These are phyloP conservation scores for Stomorhina lunata DNA, from an alignment of 2,888 invertebrate genomes.

Conservation along the genomic window DNA sequence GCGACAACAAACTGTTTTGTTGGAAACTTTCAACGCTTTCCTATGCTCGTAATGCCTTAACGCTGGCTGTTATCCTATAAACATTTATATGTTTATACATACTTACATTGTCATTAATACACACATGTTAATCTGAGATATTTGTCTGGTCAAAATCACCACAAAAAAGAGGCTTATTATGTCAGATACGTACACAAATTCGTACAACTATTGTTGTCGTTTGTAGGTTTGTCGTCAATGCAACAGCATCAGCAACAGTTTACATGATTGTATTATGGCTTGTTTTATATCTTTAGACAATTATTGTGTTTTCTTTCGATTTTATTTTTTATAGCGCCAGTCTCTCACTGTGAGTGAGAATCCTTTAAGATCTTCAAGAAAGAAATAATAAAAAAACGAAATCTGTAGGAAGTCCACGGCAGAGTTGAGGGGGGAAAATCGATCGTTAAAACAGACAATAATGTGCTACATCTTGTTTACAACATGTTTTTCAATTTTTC, in stretches of 20 bases:
- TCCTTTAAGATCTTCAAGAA: conserved; percentile 57
- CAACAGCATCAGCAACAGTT: conserved; percentile 18
- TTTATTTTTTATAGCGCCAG: conserved; percentile 61
- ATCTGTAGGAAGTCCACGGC: conserved; percentile 21
- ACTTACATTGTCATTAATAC: neutral
- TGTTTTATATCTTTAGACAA: conserved; percentile 62
- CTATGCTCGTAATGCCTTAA: conserved; percentile 13
- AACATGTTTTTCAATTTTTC: conserved; percentile 72
- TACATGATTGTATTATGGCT: conserved; percentile 49
- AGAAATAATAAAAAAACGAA: conserved; percentile 22
- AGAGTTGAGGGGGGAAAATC: conserved; percentile 6
- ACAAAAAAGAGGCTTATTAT: conserved; percentile 49
- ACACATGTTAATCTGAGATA: conserved; percentile 59
- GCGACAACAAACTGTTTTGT: conserved; percentile 63
- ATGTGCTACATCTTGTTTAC: conserved; percentile 74
- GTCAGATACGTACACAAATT: conserved; percentile 59
- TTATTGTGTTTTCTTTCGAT: conserved; percentile 51
- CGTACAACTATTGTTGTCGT: conserved; percentile 42
- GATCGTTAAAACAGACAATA: conserved; percentile 66
- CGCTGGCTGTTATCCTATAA: conserved; percentile 1
- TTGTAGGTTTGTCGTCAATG: conserved; percentile 19
- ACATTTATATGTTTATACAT: neutral
- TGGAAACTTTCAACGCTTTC: conserved; percentile 62
- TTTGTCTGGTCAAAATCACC: conserved; percentile 54
- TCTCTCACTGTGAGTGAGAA: conserved; percentile 59